Evolutionary conservation across 2,888 invertebrate genomes (phyloP).

Genomic region (Erebia aethiops): DNA sequence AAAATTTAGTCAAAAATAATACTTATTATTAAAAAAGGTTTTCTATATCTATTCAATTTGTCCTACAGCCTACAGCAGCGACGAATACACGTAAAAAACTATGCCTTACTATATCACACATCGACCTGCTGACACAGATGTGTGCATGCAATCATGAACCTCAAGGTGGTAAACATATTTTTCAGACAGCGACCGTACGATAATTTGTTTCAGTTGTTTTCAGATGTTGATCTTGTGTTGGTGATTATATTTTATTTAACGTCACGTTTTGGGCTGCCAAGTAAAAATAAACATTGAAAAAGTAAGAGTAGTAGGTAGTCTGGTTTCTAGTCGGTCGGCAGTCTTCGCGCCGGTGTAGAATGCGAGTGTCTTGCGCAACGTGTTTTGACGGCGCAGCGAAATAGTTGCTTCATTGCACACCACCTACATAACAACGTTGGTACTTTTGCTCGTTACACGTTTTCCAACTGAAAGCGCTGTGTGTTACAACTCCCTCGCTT

Average conservation of each 20-base stretch:
- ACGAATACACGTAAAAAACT: too few species aligned
- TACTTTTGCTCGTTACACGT: conserved; percentile 24
- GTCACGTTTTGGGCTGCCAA: background rate
- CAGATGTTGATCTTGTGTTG: background rate
- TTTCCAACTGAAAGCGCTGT: conserved; percentile 15
- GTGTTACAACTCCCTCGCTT: background rate
- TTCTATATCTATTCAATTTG: too few species aligned
- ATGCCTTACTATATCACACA: too few species aligned
- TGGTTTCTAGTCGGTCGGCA: conserved; percentile 34
- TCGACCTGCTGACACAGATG: too few species aligned
- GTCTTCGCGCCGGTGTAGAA: conserved; percentile 52
- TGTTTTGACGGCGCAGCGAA: conserved; percentile 44
- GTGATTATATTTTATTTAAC: background rate
- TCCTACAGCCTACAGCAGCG: too few species aligned
- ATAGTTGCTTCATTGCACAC: conserved; percentile 53
- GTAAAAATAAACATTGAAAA: conserved; percentile 6
- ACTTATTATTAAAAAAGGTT: too few species aligned
- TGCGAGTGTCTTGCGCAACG: conserved; percentile 61
- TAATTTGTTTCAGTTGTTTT: background rate
- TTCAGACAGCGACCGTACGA: too few species aligned
- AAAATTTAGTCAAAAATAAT: too few species aligned
- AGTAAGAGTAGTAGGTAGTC: conserved; percentile 12
- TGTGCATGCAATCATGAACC: too few species aligned
- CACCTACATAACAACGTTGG: conserved; percentile 35
- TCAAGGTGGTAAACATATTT: too few species aligned